Conservation (phyloP, 1,140 invertebrate genomes). For the Lasioglossum albipes region DNA sequence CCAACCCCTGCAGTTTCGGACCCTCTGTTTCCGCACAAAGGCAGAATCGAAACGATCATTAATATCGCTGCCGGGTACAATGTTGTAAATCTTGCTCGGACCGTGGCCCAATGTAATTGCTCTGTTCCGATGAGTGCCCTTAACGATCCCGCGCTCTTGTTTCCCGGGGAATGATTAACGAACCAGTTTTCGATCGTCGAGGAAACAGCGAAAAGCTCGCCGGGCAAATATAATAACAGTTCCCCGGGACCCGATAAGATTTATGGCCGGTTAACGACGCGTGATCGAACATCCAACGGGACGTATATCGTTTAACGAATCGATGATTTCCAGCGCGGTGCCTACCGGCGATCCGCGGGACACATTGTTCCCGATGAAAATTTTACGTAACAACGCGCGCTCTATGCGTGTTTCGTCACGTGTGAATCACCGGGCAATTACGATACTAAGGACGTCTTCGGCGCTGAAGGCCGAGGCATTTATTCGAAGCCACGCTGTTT, state of each 20-base stretch:
- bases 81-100: slow-evolving; percentile 46
- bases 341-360: too few relatives aligned
- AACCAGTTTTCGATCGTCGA: slow-evolving; percentile 15
- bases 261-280: slow-evolving; percentile 10
- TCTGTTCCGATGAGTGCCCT: slow-evolving; percentile 34
- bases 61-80: slow-evolving; percentile 12
- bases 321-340: too few relatives aligned
- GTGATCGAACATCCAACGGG: not conserved
- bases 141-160: slow-evolving; percentile 46
- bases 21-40: not conserved
- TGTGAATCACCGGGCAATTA: not conserved
- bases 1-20: not conserved
- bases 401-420: not conserved
- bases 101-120: slow-evolving; percentile 16
- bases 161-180: slow-evolving; percentile 31
- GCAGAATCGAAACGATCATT: not conserved
- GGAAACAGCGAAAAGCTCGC: slow-evolving; percentile 32
- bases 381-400: not conserved
- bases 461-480: not conserved
- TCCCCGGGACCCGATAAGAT: not conserved
- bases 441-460: not conserved
- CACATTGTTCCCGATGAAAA: not conserved
- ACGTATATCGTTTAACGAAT: not conserved
- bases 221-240: slow-evolving; percentile 21
- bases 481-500: not conserved